Percentiles rank a stretch among this genome's conserved stretches.
Conservation (phyloP, 2,797 vertebrate genomes). For the Spinibarbus caldwelli region DNA sequence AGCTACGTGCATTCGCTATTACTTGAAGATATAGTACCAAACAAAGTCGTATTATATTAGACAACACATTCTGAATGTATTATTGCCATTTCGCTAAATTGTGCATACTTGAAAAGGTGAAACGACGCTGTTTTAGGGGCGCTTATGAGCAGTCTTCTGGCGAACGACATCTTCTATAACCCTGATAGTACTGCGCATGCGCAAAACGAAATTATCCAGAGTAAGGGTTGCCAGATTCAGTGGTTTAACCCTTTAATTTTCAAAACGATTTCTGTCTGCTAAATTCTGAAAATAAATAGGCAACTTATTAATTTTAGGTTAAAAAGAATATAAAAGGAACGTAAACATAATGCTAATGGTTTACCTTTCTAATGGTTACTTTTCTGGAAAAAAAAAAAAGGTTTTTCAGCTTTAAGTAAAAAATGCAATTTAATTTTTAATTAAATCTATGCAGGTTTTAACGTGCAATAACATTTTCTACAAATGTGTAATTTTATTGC, state of each 20-base stretch:
- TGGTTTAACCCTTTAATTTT: background rate
- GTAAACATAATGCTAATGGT: background rate
- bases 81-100: fast-evolving
- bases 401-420: background rate
- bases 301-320: background rate
- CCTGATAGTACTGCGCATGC: background rate
- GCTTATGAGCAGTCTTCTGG: slow-evolving; percentile 61
- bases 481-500: background rate
- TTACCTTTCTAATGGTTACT: background rate
- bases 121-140: slow-evolving; percentile 68
- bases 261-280: background rate
- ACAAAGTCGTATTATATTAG: background rate
- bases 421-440: background rate
- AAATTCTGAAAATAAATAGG: background rate
- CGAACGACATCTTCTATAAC: slow-evolving; percentile 75
- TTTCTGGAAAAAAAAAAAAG: background rate
- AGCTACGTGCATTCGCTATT: background rate
- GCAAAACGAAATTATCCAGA: background rate
- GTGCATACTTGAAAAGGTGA: slow-evolving; percentile 68
- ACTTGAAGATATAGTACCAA: background rate
- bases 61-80: background rate
- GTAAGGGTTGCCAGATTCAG: slow-evolving; percentile 29
- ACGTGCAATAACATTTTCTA: too few species aligned
- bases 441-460: too few species aligned
- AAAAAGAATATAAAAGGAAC: background rate